Evolutionary conservation across 2,797 vertebrate species (phyloP), one percentile per base, ranked within the genome.

Genomic region (Triplophysa bombifrons): DNA sequence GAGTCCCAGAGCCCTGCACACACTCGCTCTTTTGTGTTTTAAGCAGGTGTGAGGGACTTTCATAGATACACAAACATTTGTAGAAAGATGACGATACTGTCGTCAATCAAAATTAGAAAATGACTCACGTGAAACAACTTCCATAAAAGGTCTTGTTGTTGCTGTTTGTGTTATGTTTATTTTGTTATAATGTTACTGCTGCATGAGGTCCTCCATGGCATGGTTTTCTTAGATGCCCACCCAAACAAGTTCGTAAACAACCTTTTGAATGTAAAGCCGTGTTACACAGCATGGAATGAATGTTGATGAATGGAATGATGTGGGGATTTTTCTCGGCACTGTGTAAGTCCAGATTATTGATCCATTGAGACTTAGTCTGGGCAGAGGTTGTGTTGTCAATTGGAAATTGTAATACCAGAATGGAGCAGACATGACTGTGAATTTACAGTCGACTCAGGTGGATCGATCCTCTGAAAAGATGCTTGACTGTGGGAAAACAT

Each of bases 31-130:
- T 77, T 44, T 38, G 8, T 63, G 10, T 72, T 63, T 9, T 38
- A 38, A 74, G 78, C 68, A 72, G 66, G 56, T 76, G 46, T 53
- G 17, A 20, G 44, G 66, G 51, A 72, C 67, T 67, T 74, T 73
- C 67, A 51, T 19, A n/a, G 17, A 20, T 41, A 41, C 51, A 44
- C 27, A 68, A 48, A 75, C 60, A 65, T 58, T 75, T 50, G 19
- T 27, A 56, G 22, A 71, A 27, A 48, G 20, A 72, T 56, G 63
- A 82, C 20, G 46, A 66, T 11, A 58, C 51, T 70, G 6, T 14
- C 70, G 38, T 20, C 64, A 46, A 22, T 48, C 34, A 11, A 2
- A 27, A 19, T 72, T 70, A 50, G 12, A 56, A 69, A 61, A 51
- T 61, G 44, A 78, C 68, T 72, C 68, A 64, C 1, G 6, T 30